Base-by-base conservation (phyloP, 2,113 vertebrate species). In the Hassar affinis region DNA sequence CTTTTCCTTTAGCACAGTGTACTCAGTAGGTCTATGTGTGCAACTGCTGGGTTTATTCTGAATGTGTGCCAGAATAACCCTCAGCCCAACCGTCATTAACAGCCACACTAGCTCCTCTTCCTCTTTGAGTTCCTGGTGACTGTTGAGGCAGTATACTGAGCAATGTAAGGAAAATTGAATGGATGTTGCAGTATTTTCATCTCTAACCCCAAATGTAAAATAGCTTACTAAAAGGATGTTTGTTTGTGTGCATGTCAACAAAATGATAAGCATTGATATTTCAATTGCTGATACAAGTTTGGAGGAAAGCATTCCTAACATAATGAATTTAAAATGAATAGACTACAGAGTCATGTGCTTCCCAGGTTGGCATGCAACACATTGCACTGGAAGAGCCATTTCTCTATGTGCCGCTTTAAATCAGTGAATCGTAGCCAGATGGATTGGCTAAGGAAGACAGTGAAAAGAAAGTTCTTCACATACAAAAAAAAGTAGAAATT, bases 1-100 rank as follows among this genome's bases (percentile, higher is more conserved):
- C 79, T 81, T 86, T 69, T 85, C 17, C 72, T 27, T 80, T 82
- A 62, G 83, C 79, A 85, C 77, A 80, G 52, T 68, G 54, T 57
- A 81, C 52, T 83, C 76, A 88, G 81, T 86, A 81, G 88, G 83
- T 84, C 62, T 52, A 1, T 78, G 27, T 85, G 85, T 71, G 25
- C 80, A 54, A 69, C 72, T 69, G 61, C 59, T 49, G 57, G 61
- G 25, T 68, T 52, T 42, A 35, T 51, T 71, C 22, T 79, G 47
- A 79, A 45, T 54, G 27, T 8, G 4, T 54, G 68, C 51, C 71
- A 56, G 30, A 75, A 54, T 64, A 76, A 47, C 25, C 20, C 56
- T 71, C 27, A 30, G 42, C 9, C 66, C 61, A 83, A 86, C 77
- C 12, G 76, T 71, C 69, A 64, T 72, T 75, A 83, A 83, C 85